Conservation (phyloP, 1,140 invertebrate species). For the Drosophila subpulchrella region DNA sequence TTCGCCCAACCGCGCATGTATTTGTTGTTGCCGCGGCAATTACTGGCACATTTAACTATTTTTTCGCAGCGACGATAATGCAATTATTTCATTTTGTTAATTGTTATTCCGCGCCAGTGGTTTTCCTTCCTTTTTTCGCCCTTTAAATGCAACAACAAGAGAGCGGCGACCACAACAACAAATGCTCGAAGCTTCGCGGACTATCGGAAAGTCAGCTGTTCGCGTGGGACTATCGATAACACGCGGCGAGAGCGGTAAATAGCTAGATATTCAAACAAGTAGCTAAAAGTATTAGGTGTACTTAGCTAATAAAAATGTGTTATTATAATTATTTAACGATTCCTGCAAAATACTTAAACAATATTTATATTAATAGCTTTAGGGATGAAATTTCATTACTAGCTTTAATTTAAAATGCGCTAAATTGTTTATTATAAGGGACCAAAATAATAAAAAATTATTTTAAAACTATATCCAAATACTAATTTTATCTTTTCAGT, state of each 20-base stretch:
- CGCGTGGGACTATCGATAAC: slow-evolving; percentile 1
- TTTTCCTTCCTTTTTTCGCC: not conserved
- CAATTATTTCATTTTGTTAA: slow-evolving; percentile 22
- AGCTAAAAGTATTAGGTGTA: not conserved
- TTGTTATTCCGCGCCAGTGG: slow-evolving; percentile 13
- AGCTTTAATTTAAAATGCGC: no score
- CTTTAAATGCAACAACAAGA: slow-evolving; percentile 3
- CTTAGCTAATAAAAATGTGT: not conserved
- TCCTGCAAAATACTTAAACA: no score
- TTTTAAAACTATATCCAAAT: no score
- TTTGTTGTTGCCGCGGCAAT: not conserved
- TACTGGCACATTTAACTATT: slow-evolving; percentile 20
- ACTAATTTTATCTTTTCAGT: no score
- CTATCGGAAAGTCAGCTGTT: slow-evolving; percentile 22
- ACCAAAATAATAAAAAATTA: no score
- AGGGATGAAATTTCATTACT: no score
- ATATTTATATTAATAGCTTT: no score
- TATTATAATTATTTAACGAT: no score
- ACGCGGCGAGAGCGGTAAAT: not conserved
- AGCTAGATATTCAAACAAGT: not conserved
- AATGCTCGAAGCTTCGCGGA: slow-evolving; percentile 20
- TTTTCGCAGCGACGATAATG: not conserved
- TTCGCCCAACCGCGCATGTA: slow-evolving; percentile 24
- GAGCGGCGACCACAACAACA: slow-evolving; percentile 16
- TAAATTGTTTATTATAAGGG: no score